These are phyloP conservation scores for Mirounga angustirostris DNA, from an alignment of 2,113 vertebrate genomes.

Conservation along the genomic window DNA sequence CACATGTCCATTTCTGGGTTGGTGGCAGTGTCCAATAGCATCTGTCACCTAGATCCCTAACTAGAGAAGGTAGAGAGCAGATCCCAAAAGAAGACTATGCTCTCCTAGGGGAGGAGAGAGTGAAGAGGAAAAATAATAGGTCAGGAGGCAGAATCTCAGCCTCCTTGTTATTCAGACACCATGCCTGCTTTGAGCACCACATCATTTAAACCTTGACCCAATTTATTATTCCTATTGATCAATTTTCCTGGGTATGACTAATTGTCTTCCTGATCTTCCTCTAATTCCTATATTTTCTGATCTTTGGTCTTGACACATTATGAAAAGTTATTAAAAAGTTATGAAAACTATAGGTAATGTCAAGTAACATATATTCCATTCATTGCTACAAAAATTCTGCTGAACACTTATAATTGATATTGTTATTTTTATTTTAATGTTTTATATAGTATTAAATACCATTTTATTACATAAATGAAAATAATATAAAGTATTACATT, in stretches of 20 bases:
- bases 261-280: not conserved
- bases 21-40: not conserved
- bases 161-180: not conserved
- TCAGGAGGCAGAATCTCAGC: not conserved
- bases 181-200: not conserved
- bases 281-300: not conserved
- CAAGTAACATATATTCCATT: not conserved
- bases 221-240: not conserved
- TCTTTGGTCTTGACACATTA: not conserved
- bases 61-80: not conserved
- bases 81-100: not conserved
- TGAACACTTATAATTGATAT: not conserved
- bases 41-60: not conserved
- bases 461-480: not conserved
- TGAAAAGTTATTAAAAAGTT: not conserved
- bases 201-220: not conserved
- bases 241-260: not conserved
- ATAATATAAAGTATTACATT: not conserved
- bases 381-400: not conserved
- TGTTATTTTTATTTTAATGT: not conserved
- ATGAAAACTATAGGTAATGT: not conserved
- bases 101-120: not conserved
- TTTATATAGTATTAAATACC: not conserved
- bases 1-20: not conserved
- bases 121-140: not conserved